Evolutionary conservation across 2,113 vertebrate genomes (phyloP), one percentile per base, ranked within the genome.

Genomic region (Mastomys natalensis): DNA sequence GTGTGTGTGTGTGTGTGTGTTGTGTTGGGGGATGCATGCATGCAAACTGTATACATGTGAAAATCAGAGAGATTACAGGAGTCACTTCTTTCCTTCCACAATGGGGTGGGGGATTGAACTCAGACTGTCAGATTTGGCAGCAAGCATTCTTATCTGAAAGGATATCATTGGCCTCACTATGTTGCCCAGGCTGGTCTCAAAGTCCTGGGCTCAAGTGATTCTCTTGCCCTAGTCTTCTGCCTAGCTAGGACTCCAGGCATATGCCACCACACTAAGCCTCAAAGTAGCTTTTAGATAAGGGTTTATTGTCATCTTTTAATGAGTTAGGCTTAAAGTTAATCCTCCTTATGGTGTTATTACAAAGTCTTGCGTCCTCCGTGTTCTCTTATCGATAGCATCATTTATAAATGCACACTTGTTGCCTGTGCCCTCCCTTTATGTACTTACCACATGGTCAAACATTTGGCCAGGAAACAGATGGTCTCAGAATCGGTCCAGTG

Each of bases 271-370:
- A 11, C 7, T 58, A 37, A 66, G 34, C 89, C 51, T 66, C 10
- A 60, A 87, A 94, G 73, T 34, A 53, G 34, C 81, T 45, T 89
- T 84, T 58, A 96, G 96, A 96, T 97, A 97, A 96, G 48, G 48
- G 43, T 76, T 95, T 97, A 96, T 96, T 95, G 43, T 12, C 21
- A 73, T 87, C 37, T 37, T 91, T 91, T 55, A 62, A 60, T 31
- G 87, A 40, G 37, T 31, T 80, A 51, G 48, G 78, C 29, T 93
- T 94, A 82, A 93, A 70, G 26, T 93, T 19, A 91, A 91, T 84
- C 45, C 53, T 80, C 43, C 43, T 89, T 94, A 95, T 76, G 84
- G 62, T 37, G 89, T 95, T 89, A 96, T 96, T 90, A 22, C 78
- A 70, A 45, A 91, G 70, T 58, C 87, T 89, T 93, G 43, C 12